phyloP scores from a whole-genome alignment of 1,140 invertebrate species.

The Neotoxoptera formosana region DNA sequence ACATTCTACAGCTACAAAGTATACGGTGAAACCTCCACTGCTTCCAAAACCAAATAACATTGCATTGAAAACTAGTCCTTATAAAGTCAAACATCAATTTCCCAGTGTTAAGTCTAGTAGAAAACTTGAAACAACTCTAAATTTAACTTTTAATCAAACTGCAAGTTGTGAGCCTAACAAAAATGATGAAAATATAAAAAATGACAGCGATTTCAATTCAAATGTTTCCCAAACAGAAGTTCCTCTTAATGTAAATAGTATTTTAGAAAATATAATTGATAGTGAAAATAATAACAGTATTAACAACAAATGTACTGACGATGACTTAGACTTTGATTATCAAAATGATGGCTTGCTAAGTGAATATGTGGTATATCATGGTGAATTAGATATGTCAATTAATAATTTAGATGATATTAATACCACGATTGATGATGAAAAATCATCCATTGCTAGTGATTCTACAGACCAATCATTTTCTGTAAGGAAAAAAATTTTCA shows the following conservation, averaged over 20 bases:
- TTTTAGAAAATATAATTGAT: slow-evolving; percentile 49
- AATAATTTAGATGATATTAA: slow-evolving; percentile 23
- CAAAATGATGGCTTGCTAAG: slow-evolving; percentile 20
- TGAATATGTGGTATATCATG: slow-evolving; percentile 28
- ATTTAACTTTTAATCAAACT: slow-evolving; percentile 11
- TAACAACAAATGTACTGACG: slow-evolving; percentile 18
- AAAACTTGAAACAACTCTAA: slow-evolving; percentile 9
- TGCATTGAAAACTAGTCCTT: slow-evolving; percentile 49
- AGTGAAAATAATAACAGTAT: slow-evolving; percentile 47
- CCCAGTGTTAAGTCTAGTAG: neutral
- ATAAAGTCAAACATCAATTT: slow-evolving; percentile 51
- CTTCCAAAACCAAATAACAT: slow-evolving; percentile 50
- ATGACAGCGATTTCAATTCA: slow-evolving; percentile 43
- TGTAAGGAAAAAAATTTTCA: slow-evolving; percentile 59
- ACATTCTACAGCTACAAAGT: neutral
- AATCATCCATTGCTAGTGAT: slow-evolving; percentile 58
- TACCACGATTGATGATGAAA: slow-evolving; percentile 39
- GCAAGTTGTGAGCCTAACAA: neutral
- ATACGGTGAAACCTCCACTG: slow-evolving; percentile 34
- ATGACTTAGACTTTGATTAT: slow-evolving; percentile 2
- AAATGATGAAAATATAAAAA: slow-evolving; percentile 3
- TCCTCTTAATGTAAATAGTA: slow-evolving; percentile 49
- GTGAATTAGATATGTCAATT: slow-evolving; percentile 6
- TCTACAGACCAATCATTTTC: slow-evolving; percentile 58
- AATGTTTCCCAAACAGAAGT: slow-evolving; percentile 46